Evolutionary conservation across 2,888 invertebrate species (phyloP), one percentile per base, ranked within the genome.

Genomic region (Eristalis pertinax): DNA sequence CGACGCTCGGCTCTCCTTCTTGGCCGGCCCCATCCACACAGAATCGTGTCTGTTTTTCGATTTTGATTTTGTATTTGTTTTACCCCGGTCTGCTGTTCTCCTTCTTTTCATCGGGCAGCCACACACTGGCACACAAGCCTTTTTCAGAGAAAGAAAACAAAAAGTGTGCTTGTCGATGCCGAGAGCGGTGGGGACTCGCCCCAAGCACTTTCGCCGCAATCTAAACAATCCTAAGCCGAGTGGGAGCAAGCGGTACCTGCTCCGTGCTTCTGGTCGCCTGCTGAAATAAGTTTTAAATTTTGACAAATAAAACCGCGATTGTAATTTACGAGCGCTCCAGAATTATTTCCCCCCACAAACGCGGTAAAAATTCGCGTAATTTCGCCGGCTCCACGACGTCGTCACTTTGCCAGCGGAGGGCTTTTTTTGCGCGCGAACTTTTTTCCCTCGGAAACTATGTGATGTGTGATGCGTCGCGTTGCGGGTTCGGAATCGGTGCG

Each of bases 261-360:
- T 56, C 0, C 11, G 11, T 1, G 24, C 5, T 90, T 88, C 91
- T 92, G 88, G 82, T 89, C 90, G 91, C 93, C 93, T 92, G 92
- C 90, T 92, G 90, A 91, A 92, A 92, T 92, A 91, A 92, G 92
- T 92, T 93, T 92, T 90, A 92, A 92, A 91, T 93, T 93, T 93
- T 93, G 92, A 92, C 93, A 93, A 93, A 93, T 90, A 92, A 92
- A 92, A 92, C 90, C 91, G 91, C 91, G 91, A 91, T 91, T 91
- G 89, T 92, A 91, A 92, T 92, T 92, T 92, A 92, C 91, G 91
- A 91, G 82, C 79, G 77, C 74, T 69, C 65, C 29, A 22, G 32
- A 73, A 70, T 64, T 75, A 68, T 78, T 76, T 80, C 43, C 72
- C 67, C 67, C 86, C 56, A 60, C 72, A 68, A 74, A 72, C 75